Evolutionary conservation across 2,888 invertebrate genomes (phyloP).

Genomic region (Drosophila planitibia): DNA sequence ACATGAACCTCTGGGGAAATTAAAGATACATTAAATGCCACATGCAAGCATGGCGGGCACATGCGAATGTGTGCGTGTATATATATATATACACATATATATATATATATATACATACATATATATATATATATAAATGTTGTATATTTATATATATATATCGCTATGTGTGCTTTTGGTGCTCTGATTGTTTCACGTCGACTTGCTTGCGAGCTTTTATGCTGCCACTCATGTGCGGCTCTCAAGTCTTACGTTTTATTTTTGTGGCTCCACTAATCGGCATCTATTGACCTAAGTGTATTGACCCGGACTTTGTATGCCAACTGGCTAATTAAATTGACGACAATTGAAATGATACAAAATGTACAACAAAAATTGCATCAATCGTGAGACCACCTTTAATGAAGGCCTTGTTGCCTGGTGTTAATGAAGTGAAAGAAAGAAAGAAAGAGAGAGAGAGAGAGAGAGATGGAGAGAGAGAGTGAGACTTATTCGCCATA

Average conservation of each 20-base stretch:
- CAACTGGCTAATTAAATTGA: slow-evolving; percentile 65
- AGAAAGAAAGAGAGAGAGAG: not conserved
- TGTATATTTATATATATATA: slow-evolving; percentile 1
- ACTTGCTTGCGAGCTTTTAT: slow-evolving; percentile 41
- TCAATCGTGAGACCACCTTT: slow-evolving; percentile 38
- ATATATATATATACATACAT: slow-evolving; percentile 2
- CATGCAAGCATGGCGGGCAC: slow-evolving; percentile 54
- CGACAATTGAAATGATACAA: slow-evolving; percentile 47
- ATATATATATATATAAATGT: not conserved
- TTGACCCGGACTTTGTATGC: slow-evolving; percentile 3
- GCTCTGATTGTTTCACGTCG: slow-evolving; percentile 30
- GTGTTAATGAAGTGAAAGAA: slow-evolving; percentile 42
- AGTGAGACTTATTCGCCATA: slow-evolving; percentile 37
- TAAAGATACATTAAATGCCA: slow-evolving; percentile 79
- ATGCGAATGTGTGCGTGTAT: slow-evolving; percentile 23
- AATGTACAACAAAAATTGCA: slow-evolving; percentile 10
- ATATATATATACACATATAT: slow-evolving; percentile 1
- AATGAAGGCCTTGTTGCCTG: slow-evolving; percentile 50
- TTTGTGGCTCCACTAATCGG: slow-evolving; percentile 35
- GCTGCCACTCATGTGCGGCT: slow-evolving; percentile 21
- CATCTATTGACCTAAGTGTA: slow-evolving; percentile 29
- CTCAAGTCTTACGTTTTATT: slow-evolving; percentile 39
- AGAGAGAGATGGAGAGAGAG: not conserved
- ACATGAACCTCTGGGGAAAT: slow-evolving; percentile 75
- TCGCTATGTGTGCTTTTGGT: slow-evolving; percentile 5